Evolutionary conservation across 1,140 invertebrate species (phyloP).

Genomic region (Chelonus insularis): DNA sequence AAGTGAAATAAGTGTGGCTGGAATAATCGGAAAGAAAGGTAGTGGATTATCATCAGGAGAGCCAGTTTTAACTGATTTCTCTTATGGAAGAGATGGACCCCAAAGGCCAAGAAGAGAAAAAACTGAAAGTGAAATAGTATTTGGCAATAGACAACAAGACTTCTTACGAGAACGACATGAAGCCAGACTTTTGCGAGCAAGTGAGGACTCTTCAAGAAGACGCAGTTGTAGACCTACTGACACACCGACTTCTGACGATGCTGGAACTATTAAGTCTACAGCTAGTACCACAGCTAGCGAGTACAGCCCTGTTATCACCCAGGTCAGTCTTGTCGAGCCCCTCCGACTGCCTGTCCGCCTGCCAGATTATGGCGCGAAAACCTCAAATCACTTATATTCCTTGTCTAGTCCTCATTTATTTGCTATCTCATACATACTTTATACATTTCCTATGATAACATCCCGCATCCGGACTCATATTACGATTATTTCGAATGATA

Average conservation of each 20-base stretch:
- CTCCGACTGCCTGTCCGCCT: conserved; percentile 48
- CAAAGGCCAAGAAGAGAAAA: conserved; percentile 77
- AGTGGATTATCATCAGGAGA: conserved; percentile 60
- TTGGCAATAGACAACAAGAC: conserved; percentile 63
- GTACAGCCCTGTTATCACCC: conserved; percentile 54
- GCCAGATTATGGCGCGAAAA: conserved; percentile 31
- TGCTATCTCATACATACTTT: not conserved
- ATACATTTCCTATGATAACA: not conserved
- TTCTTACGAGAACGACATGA: conserved; percentile 53
- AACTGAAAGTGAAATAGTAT: conserved; percentile 82
- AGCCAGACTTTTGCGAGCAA: conserved; percentile 47
- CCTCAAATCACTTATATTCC: not conserved
- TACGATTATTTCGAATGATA: not conserved
- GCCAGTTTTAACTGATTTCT: conserved; percentile 72
- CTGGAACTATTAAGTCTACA: conserved; percentile 53
- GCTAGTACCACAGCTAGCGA: conserved; percentile 57
- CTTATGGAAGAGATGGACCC: conserved; percentile 64
- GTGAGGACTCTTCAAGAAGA: conserved; percentile 53
- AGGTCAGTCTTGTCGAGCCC: conserved; percentile 50
- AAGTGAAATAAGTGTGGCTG: conserved; percentile 59
- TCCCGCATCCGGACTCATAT: not conserved
- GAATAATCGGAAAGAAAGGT: conserved; percentile 55
- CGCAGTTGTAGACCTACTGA: conserved; percentile 58
- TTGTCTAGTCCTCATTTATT: not conserved
- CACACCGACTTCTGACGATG: conserved; percentile 39